These are phyloP conservation scores for Operophtera brumata DNA, from an alignment of 2,888 invertebrate species.

Conservation along the genomic window DNA sequence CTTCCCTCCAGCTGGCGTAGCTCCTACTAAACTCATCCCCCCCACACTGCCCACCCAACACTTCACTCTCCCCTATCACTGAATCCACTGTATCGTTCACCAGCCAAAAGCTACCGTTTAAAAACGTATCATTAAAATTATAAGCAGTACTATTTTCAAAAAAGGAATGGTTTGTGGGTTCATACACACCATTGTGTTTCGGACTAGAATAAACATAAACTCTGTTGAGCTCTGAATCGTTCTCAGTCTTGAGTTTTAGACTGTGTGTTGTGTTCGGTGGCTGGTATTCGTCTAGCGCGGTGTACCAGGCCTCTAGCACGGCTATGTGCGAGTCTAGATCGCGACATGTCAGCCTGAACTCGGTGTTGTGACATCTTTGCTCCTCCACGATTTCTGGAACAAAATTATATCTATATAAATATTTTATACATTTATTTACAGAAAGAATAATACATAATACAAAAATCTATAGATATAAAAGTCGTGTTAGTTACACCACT, in stretches of 20 bases:
- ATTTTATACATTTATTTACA: no score
- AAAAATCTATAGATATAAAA: no score
- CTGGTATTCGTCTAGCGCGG: conserved; percentile 54
- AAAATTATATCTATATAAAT: conserved; percentile 20
- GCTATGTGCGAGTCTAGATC: conserved; percentile 83
- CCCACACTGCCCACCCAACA: conserved; percentile 56
- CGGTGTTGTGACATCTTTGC: conserved; percentile 81
- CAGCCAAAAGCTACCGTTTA: conserved; percentile 49
- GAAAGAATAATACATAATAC: no score
- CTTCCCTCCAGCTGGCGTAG: conserved; percentile 72
- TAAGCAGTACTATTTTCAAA: conserved; percentile 42
- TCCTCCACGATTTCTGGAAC: conserved; percentile 84
- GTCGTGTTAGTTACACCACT: no score
- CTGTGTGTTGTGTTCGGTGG: conserved; percentile 45
- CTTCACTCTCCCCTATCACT: conserved; percentile 46
- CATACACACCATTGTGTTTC: conserved; percentile 69
- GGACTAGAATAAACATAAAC: conserved; percentile 75
- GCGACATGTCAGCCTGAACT: conserved; percentile 82
- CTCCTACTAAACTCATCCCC: conserved; percentile 59
- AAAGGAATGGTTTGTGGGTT: conserved; percentile 56
- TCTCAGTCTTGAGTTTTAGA: conserved; percentile 59
- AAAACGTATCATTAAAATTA: conserved; percentile 33
- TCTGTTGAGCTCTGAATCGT: conserved; percentile 66
- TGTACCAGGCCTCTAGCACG: conserved; percentile 83
- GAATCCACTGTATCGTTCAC: conserved; percentile 54